phyloP scores from a whole-genome alignment of 1,140 invertebrate species.

The Temnothorax nylanderi region DNA sequence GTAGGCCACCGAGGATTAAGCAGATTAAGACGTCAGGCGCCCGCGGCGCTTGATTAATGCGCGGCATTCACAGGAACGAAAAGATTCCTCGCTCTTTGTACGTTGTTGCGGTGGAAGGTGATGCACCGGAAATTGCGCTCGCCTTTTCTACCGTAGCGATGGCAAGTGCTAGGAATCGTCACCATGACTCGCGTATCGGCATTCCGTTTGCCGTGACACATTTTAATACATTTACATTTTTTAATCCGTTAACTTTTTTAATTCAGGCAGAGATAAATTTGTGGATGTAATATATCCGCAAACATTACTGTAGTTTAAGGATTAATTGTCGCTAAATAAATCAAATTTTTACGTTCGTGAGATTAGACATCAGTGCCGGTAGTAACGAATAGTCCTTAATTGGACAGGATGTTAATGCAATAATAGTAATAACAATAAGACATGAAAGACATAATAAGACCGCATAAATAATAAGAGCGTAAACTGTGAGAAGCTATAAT shows the following conservation, averaged over 20 bases:
- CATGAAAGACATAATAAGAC: background rate
- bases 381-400: background rate
- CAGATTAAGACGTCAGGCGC: slow-evolving; percentile 86
- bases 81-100: slow-evolving; percentile 79
- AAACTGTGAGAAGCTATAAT: slow-evolving; percentile 26
- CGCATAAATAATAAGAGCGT: slow-evolving; percentile 1
- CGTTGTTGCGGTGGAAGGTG: slow-evolving; percentile 73
- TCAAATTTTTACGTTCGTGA: background rate
- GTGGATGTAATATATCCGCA: background rate
- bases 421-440: slow-evolving; percentile 14
- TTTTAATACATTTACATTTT: background rate
- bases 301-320: background rate
- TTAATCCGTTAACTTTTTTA: background rate
- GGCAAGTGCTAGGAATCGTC: slow-evolving; percentile 38
- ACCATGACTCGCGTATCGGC: slow-evolving; percentile 18
- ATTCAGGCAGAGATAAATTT: background rate
- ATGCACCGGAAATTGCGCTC: slow-evolving; percentile 45
- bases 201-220: background rate
- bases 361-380: background rate
- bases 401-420: background rate
- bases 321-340: background rate
- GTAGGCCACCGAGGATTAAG: slow-evolving; percentile 83
- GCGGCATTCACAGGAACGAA: slow-evolving; percentile 82
- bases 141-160: slow-evolving; percentile 52
- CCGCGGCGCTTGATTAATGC: slow-evolving; percentile 85